Conservation (phyloP, 2,797 vertebrate species). For the Clarias laeviceps region DNA sequence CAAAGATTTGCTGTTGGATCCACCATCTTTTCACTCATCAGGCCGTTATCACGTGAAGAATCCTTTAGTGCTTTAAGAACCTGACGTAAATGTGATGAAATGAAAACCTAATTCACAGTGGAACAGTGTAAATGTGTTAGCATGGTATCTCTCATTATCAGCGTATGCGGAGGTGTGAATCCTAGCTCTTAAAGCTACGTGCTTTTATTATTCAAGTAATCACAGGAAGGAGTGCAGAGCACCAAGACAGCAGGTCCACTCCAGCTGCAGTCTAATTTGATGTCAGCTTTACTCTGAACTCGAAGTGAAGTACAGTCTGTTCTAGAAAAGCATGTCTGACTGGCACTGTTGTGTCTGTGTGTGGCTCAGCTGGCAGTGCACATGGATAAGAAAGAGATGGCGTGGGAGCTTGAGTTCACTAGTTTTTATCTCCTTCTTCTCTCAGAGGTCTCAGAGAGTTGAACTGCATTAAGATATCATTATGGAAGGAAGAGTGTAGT, state of each 20-base stretch:
- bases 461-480: slow-evolving; percentile 69
- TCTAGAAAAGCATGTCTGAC: slow-evolving; percentile 65
- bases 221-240: slow-evolving; percentile 51
- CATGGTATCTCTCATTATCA: slow-evolving; percentile 57
- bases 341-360: slow-evolving; percentile 62
- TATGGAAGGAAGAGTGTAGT: neutral
- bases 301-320: slow-evolving; percentile 37
- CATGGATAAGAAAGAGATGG: slow-evolving; percentile 69
- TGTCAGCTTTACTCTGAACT: slow-evolving; percentile 68
- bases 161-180: slow-evolving; percentile 50
- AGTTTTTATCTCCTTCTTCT: slow-evolving; percentile 49
- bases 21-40: slow-evolving; percentile 53
- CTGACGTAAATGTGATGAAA: slow-evolving; percentile 65
- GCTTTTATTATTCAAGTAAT: slow-evolving; percentile 6
- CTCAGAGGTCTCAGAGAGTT: slow-evolving; percentile 62
- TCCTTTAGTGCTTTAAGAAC: slow-evolving; percentile 68
- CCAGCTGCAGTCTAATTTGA: slow-evolving; percentile 66
- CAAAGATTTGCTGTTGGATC: slow-evolving; percentile 63
- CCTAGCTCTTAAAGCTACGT: neutral
- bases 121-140: slow-evolving; percentile 51
- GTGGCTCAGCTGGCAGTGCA: slow-evolving; percentile 68
- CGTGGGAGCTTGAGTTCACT: slow-evolving; percentile 33
- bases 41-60: slow-evolving; percentile 68
- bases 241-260: slow-evolving; percentile 66
- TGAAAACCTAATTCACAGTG: slow-evolving; percentile 62